Percentiles rank a stretch among this genome's conserved stretches.
Evolutionary conservation across 2,797 vertebrate species (phyloP).

Genomic region (Coccyzus lansbergi): DNA sequence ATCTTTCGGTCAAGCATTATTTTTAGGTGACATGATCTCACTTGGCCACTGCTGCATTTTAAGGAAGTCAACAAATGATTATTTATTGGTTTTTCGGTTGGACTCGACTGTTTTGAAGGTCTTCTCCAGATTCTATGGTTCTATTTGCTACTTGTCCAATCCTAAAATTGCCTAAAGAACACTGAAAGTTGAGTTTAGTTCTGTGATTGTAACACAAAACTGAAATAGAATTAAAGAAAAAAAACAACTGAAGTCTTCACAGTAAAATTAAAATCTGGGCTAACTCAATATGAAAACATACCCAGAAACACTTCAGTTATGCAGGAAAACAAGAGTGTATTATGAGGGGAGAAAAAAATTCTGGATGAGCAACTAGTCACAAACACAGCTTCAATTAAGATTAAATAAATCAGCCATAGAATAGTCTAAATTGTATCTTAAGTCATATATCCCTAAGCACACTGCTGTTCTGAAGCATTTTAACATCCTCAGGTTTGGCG

Average conservation of each 20-base stretch:
- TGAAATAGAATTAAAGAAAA: background rate
- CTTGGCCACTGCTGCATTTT: background rate
- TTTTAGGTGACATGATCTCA: conserved; percentile 31
- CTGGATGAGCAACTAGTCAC: background rate
- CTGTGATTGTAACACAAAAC: background rate
- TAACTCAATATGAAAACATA: background rate
- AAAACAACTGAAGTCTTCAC: background rate
- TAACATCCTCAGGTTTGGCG: background rate
- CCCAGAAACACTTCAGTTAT: background rate
- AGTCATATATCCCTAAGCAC: background rate
- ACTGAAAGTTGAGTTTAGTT: background rate
- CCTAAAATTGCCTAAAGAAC: background rate
- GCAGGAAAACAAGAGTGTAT: background rate
- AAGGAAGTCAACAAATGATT: background rate
- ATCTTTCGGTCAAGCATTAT: background rate
- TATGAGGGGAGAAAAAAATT: background rate
- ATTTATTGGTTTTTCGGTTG: background rate
- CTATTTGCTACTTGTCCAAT: background rate
- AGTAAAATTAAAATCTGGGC: background rate
- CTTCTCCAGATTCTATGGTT: too few species aligned
- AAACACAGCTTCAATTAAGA: background rate
- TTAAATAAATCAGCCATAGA: background rate
- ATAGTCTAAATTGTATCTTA: background rate
- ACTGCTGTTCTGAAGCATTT: background rate
- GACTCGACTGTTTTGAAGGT: too few species aligned